A percentile compares a stretch with the other conserved stretches of the same genome.
Conservation (phyloP, 2,113 vertebrate species). For the Cynoglossus semilaevis region DNA sequence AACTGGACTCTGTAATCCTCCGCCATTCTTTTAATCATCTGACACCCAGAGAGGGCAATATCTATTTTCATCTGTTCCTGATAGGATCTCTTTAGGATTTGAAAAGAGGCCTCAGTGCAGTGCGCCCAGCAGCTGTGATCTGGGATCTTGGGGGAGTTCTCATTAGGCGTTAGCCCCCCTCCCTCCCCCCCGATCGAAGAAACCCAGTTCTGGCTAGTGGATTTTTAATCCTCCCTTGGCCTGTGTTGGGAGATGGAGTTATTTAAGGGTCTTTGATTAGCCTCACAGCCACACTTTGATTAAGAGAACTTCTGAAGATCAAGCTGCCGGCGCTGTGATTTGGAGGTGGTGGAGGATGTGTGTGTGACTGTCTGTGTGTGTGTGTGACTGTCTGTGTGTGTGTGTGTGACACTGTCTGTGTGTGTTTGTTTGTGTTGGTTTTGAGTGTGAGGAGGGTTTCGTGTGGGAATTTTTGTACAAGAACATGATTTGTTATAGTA, state of each 20-base stretch:
- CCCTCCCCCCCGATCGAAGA: slow-evolving; percentile 87
- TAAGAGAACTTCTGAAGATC: slow-evolving; percentile 93
- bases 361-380: slow-evolving; percentile 40
- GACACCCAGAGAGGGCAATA: slow-evolving; percentile 91
- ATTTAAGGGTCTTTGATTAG: slow-evolving; percentile 99
- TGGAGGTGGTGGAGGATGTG: slow-evolving; percentile 75
- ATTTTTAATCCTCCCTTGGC: slow-evolving; percentile 98
- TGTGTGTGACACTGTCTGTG: slow-evolving; percentile 57
- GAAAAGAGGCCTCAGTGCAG: slow-evolving; percentile 85
- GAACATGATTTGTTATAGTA: background rate
- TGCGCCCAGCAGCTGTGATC: slow-evolving; percentile 90
- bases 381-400: slow-evolving; percentile 41
- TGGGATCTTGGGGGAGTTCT: slow-evolving; percentile 93
- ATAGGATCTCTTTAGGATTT: slow-evolving; percentile 99
- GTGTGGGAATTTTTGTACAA: background rate
- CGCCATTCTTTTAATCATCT: slow-evolving; percentile 94
- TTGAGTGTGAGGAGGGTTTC: slow-evolving; percentile 6
- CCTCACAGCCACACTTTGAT: slow-evolving; percentile 91
- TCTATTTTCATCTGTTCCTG: slow-evolving; percentile 95
- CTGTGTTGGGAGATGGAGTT: slow-evolving; percentile 91
- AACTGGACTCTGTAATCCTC: slow-evolving; percentile 85
- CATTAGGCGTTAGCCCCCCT: slow-evolving; percentile 84
- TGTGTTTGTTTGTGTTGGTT: slow-evolving; percentile 12
- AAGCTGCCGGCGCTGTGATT: slow-evolving; percentile 76
- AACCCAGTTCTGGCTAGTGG: slow-evolving; percentile 91